A percentile compares a stretch with the other conserved stretches of the same genome.
phyloP scores from a whole-genome alignment of 2,797 vertebrate genomes.

The Gorsachius magnificus region DNA sequence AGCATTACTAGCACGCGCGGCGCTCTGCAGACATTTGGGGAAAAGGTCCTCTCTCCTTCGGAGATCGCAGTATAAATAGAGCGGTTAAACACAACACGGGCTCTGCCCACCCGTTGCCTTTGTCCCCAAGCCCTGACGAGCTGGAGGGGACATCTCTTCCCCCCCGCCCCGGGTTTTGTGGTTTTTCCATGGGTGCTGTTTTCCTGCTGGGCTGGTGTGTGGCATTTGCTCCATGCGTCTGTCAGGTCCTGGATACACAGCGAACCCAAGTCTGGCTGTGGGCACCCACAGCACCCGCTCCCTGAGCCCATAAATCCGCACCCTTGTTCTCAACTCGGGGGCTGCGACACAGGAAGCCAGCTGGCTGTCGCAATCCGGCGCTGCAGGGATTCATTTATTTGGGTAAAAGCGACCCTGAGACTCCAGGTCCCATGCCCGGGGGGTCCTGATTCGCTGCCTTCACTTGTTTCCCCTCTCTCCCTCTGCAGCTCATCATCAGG shows the following conservation, averaged over 20 bases:
- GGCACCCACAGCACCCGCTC: fast-evolving
- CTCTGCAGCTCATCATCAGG: background rate
- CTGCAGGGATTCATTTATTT: background rate
- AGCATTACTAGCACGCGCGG: background rate
- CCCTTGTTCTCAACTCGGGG: background rate
- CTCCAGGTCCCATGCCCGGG: too few relatives aligned
- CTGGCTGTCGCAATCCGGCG: background rate
- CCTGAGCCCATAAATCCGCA: background rate
- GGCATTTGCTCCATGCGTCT: fast-evolving
- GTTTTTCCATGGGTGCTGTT: background rate
- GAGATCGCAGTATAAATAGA: background rate
- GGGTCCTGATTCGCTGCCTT: fast-evolving
- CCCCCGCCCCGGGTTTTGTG: background rate
- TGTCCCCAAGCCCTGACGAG: fast-evolving
- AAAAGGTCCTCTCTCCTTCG: background rate
- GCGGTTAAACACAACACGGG: fast-evolving
- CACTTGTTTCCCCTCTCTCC: too few relatives aligned
- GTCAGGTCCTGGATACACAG: fast-evolving
- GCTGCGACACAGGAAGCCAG: background rate
- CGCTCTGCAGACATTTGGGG: background rate
- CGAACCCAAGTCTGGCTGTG: background rate
- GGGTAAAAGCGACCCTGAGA: background rate
- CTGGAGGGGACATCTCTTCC: background rate
- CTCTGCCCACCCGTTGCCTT: background rate
- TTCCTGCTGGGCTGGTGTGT: background rate